Evolutionary conservation across 2,797 vertebrate species (phyloP).

Genomic region (Anguilla marmorata): DNA sequence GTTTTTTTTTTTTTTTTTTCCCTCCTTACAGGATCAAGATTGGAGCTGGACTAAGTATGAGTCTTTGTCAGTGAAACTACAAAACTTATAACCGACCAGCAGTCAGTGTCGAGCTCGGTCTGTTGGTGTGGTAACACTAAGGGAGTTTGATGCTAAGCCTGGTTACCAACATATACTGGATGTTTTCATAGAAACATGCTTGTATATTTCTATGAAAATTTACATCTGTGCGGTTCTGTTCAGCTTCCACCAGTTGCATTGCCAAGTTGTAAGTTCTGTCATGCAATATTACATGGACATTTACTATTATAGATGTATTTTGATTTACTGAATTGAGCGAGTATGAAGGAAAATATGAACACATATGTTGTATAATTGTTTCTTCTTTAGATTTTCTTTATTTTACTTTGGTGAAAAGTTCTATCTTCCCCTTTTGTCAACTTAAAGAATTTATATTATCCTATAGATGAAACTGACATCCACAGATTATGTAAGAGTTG

Average conservation of each 20-base stretch:
- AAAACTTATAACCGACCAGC: conserved; percentile 59
- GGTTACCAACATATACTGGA: conserved; percentile 45
- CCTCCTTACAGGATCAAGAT: conserved; percentile 67
- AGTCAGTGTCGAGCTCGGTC: conserved; percentile 37
- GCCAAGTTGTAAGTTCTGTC: conserved; percentile 12
- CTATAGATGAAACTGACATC: not conserved
- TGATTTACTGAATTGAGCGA: conserved; percentile 35
- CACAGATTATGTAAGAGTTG: conserved; percentile 4
- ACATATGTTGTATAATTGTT: conserved; percentile 34
- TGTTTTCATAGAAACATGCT: conserved; percentile 46
- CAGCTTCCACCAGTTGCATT: not conserved
- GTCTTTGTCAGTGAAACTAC: conserved; percentile 61
- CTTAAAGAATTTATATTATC: not conserved
- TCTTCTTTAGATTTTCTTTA: conserved; percentile 39
- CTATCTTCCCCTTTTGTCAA: not conserved
- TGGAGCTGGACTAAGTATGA: conserved; percentile 76
- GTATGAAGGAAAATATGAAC: conserved; percentile 17
- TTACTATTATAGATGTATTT: conserved; percentile 35
- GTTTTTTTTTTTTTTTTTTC: conserved; percentile 38
- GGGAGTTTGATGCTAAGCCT: conserved; percentile 34
- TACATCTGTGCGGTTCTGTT: conserved; percentile 17
- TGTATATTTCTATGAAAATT: conserved; percentile 20
- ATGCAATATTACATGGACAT: conserved; percentile 49
- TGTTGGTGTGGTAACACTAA: conserved; percentile 62
- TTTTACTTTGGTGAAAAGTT: conserved; percentile 37